A percentile compares a stretch with the other conserved stretches of the same genome.
These are phyloP conservation scores for Percina caprodes DNA, from an alignment of 2,113 vertebrate species.

Conservation along the genomic window DNA sequence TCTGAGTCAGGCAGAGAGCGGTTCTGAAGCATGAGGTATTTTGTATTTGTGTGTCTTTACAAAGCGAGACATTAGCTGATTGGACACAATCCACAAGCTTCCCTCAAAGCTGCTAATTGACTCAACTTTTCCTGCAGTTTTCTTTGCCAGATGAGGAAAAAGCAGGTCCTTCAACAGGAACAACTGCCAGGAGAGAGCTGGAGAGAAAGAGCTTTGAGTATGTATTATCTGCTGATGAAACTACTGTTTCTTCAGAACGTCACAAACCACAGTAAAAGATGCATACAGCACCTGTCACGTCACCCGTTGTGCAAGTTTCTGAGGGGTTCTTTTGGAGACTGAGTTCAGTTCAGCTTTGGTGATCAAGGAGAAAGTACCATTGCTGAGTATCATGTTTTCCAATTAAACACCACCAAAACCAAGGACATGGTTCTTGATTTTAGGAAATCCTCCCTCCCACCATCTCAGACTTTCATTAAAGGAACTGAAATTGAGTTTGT, in stretches of 20 bases:
- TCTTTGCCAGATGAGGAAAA: background rate
- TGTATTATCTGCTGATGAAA: background rate
- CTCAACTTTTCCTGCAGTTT: no score
- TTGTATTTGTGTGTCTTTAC: slow-evolving; percentile 27
- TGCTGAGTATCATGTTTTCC: no score
- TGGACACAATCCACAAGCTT: background rate
- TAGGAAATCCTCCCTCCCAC: no score
- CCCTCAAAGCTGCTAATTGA: background rate
- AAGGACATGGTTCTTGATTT: no score
- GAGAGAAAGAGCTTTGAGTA: no score
- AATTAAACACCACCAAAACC: no score
- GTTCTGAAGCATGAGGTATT: slow-evolving; percentile 1
- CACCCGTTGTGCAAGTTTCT: background rate
- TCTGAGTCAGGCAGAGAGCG: slow-evolving; percentile 25
- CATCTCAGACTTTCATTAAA: no score
- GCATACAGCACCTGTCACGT: background rate
- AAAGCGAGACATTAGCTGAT: slow-evolving; percentile 25
- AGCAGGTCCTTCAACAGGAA: background rate
- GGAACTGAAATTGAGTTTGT: no score
- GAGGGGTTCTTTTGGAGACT: background rate
- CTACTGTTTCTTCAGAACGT: background rate
- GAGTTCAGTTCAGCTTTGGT: background rate
- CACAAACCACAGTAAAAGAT: background rate
- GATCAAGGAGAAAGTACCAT: no score
- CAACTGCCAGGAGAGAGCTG: background rate